Evolutionary conservation across 2,113 vertebrate species (phyloP).

Genomic region (Pelvicachromis taeniatus): DNA sequence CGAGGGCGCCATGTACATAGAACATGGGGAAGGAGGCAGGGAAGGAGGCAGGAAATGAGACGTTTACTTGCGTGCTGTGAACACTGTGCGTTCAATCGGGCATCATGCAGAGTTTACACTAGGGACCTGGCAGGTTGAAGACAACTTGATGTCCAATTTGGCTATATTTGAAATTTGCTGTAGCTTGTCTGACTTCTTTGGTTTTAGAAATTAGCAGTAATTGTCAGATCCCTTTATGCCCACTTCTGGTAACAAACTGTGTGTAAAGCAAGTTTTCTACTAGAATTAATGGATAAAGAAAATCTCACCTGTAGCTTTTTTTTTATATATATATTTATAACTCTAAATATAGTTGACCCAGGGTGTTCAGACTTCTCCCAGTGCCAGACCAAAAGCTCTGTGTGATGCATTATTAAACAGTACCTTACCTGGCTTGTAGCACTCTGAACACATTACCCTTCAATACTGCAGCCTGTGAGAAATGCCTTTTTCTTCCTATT

Average conservation of each 20-base stretch:
- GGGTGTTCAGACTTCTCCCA: neutral
- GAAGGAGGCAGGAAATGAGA: neutral
- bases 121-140: neutral
- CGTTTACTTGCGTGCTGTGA: neutral
- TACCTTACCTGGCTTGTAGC: neutral
- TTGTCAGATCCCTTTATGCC: neutral
- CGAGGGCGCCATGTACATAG: neutral
- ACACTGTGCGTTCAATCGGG: neutral
- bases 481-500: neutral
- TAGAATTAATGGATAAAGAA: neutral
- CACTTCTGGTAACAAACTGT: neutral
- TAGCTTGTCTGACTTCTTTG: neutral
- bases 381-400: neutral
- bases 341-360: neutral
- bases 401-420: neutral
- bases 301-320: neutral
- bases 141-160: neutral
- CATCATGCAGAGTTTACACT: neutral
- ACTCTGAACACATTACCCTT: neutral
- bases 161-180: neutral
- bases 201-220: neutral
- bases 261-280: neutral
- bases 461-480: neutral
- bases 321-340: fast-evolving
- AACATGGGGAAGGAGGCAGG: neutral